These are phyloP conservation scores for Lepidonotus clava DNA, from an alignment of 2,888 invertebrate species.

Conservation along the genomic window DNA sequence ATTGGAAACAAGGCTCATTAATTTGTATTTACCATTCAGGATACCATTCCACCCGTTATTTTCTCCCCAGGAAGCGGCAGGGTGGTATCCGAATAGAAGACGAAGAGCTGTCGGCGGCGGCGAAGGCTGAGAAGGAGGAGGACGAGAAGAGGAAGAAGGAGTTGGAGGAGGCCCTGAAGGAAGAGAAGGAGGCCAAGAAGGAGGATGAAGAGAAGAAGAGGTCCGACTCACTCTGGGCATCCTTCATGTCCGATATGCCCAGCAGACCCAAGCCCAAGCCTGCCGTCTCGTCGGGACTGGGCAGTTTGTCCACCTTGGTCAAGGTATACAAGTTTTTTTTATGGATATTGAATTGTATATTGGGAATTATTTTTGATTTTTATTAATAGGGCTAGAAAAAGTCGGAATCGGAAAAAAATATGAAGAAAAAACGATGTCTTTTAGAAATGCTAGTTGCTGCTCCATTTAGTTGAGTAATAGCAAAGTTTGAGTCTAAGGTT, in stretches of 20 bases:
- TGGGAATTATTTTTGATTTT: too few species aligned
- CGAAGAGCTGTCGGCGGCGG: constrained; percentile 45
- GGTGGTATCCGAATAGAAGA: constrained; percentile 72
- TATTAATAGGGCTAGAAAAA: too few species aligned
- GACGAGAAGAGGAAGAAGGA: not conserved
- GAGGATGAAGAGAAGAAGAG: constrained; percentile 76
- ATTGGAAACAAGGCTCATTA: too few species aligned
- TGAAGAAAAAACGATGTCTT: too few species aligned
- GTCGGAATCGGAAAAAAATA: too few species aligned
- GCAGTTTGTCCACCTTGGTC: constrained; percentile 11
- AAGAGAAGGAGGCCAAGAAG: constrained; percentile 68
- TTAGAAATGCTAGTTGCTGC: too few species aligned
- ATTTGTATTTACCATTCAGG: too few species aligned
- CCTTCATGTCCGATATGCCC: constrained; percentile 79
- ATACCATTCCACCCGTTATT: too few species aligned
- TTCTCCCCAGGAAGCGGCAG: constrained; percentile 69
- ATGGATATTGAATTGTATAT: too few species aligned
- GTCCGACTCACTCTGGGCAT: constrained; percentile 78
- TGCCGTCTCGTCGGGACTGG: constrained; percentile 33
- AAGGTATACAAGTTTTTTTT: too few species aligned
- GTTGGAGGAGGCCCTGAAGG: constrained; percentile 64
- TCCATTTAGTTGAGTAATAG: too few species aligned
- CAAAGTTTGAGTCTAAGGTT: too few species aligned
- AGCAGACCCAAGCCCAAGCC: constrained; percentile 61
- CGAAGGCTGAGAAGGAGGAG: constrained; percentile 59